Conservation (phyloP, 2,113 vertebrate genomes). For the Poicephalus gulielmi region DNA sequence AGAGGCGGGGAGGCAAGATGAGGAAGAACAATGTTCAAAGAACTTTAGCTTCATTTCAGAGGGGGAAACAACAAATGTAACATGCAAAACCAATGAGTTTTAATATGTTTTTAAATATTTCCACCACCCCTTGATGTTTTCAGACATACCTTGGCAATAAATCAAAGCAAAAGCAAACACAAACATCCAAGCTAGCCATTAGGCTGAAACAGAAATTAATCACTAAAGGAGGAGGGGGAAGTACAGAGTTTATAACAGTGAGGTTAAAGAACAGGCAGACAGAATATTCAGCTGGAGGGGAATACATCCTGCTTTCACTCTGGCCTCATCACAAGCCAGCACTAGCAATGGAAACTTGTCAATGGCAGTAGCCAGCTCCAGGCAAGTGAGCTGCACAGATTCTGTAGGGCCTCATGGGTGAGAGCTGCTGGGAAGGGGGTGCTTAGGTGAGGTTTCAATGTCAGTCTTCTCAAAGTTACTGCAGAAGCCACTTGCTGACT, state of each 20-base stretch:
- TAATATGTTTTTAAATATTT: constrained; percentile 39
- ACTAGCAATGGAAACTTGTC: background rate
- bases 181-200: background rate
- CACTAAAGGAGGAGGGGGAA: background rate
- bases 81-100: constrained; percentile 23
- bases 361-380: background rate
- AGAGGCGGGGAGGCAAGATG: background rate
- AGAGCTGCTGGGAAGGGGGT: background rate
- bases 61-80: background rate
- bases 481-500: background rate
- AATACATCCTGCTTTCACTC: background rate
- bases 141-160: constrained; percentile 29
- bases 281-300: constrained; percentile 27
- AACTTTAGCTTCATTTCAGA: background rate
- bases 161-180: constrained; percentile 41
- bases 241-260: constrained; percentile 22
- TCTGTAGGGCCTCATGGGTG: background rate
- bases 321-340: background rate
- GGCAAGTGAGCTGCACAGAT: background rate
- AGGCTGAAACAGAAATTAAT: constrained; percentile 54
- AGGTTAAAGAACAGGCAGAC: constrained; percentile 51
- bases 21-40: background rate
- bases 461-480: background rate
- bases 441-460: background rate
- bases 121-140: background rate